Evolutionary conservation across 53 echinoderm and acorn worm genomes (phyloP).

Genomic region (Arbacia lixula): DNA sequence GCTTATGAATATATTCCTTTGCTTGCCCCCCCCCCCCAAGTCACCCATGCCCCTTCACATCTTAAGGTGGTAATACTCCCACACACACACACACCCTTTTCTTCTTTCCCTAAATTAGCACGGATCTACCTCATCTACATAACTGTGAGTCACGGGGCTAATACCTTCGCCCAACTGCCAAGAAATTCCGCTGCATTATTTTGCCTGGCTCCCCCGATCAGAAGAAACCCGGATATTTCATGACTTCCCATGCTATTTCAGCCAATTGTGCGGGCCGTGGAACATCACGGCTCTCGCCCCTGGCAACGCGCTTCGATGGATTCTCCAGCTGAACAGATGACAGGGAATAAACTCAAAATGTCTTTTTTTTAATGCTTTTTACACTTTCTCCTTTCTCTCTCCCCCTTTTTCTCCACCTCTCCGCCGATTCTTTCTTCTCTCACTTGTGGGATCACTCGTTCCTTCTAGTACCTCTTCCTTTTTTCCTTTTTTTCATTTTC

Average conservation of each 20-base stretch:
- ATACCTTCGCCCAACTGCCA: not conserved
- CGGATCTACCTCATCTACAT: slow-evolving; percentile 9
- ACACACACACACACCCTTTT: no score
- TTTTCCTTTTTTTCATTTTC: not conserved
- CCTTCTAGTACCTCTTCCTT: not conserved
- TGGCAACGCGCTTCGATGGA: slow-evolving; percentile 21
- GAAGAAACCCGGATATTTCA: slow-evolving; percentile 40
- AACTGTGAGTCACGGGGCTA: slow-evolving; percentile 5
- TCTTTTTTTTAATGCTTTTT: slow-evolving; percentile 16
- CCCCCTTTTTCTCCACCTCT: not conserved
- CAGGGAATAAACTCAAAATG: slow-evolving; percentile 28
- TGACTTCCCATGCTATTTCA: slow-evolving; percentile 37
- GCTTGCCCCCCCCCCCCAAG: no score
- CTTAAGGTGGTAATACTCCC: no score
- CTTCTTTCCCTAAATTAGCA: not conserved
- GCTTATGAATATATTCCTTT: no score
- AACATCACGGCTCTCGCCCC: not conserved
- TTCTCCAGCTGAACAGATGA: slow-evolving; percentile 37
- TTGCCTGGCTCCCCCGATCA: not conserved
- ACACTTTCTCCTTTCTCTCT: not conserved
- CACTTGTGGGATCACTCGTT: no score
- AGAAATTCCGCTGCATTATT: slow-evolving; percentile 12
- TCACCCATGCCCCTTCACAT: no score
- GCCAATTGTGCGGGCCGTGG: slow-evolving; percentile 12
- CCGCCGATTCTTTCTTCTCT: not conserved